A percentile compares a stretch with the other conserved stretches of the same genome.
These are phyloP conservation scores for Vombatus ursinus DNA, from an alignment of 2,113 vertebrate genomes.

Conservation along the genomic window DNA sequence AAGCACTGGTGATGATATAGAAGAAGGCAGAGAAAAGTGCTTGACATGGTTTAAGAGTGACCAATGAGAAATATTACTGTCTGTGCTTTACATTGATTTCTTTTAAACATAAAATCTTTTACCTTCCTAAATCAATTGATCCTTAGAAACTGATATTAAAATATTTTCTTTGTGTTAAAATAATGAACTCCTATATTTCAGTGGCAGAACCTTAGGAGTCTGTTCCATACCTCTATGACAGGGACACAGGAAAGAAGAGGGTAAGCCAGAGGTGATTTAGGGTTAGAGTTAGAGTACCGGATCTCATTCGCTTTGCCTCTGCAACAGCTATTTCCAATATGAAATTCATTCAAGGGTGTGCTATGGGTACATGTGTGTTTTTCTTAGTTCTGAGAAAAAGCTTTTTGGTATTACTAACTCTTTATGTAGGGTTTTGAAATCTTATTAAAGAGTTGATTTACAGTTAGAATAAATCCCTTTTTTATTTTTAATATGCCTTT, in stretches of 20 bases:
- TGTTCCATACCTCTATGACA: slow-evolving; percentile 8
- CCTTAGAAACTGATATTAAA: background rate
- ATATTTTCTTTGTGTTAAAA: background rate
- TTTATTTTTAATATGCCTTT: slow-evolving; percentile 80
- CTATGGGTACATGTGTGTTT: slow-evolving; percentile 28
- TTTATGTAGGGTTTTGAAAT: slow-evolving; percentile 70
- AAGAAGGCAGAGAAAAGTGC: background rate
- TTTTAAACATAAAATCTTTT: background rate
- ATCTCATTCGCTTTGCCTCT: background rate
- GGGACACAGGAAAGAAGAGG: background rate
- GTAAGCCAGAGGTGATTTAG: slow-evolving; percentile 24
- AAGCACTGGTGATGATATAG: background rate
- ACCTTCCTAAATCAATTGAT: background rate
- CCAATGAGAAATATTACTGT: background rate
- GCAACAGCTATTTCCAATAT: background rate
- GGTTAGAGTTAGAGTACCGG: background rate
- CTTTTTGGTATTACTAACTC: slow-evolving; percentile 62
- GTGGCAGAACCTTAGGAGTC: slow-evolving; percentile 1
- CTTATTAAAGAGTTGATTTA: slow-evolving; percentile 78
- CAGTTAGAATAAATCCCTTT: slow-evolving; percentile 70
- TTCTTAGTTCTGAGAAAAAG: slow-evolving; percentile 68
- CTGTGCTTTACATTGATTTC: background rate
- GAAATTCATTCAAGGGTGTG: slow-evolving; percentile 30
- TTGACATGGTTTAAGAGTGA: background rate
- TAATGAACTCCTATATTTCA: background rate